phyloP scores from a whole-genome alignment of 2,113 vertebrate genomes.

The Tachysurus fulvidraco region DNA sequence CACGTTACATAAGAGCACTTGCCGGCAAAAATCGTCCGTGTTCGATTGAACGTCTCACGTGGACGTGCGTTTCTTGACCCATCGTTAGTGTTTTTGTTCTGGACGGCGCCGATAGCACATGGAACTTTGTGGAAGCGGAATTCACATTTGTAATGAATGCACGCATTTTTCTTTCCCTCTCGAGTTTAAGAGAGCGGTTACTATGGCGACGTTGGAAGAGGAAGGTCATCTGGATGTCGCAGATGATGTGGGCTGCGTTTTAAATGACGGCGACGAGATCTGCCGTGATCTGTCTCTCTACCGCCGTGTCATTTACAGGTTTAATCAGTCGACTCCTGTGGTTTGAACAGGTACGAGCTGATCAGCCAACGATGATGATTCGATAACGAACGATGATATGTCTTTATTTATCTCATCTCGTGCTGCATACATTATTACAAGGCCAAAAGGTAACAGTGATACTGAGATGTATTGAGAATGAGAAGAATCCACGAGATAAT shows the following conservation, averaged over 20 bases:
- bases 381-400: not conserved
- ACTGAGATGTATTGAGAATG: not conserved
- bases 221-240: conserved; percentile 58
- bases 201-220: conserved; percentile 64
- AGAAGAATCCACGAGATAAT: not conserved
- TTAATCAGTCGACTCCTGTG: conserved; percentile 34
- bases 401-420: not conserved
- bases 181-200: conserved; percentile 62
- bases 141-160: conserved; percentile 7
- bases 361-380: not conserved
- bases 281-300: conserved; percentile 12
- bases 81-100: not conserved
- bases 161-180: conserved; percentile 21
- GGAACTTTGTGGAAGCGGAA: not conserved
- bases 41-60: not conserved
- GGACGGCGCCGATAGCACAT: conserved; percentile 13
- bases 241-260: conserved; percentile 20
- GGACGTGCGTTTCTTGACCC: conserved; percentile 5
- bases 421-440: too few species aligned
- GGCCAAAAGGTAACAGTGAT: not conserved
- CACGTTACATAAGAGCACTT: conserved; percentile 46
- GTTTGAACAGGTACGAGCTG: not conserved
- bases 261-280: conserved; percentile 13
- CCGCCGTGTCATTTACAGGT: conserved; percentile 23
- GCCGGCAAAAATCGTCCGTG: conserved; percentile 32